Evolutionary conservation across 2,797 vertebrate genomes (phyloP).

Genomic region (Phalanger gymnotis): DNA sequence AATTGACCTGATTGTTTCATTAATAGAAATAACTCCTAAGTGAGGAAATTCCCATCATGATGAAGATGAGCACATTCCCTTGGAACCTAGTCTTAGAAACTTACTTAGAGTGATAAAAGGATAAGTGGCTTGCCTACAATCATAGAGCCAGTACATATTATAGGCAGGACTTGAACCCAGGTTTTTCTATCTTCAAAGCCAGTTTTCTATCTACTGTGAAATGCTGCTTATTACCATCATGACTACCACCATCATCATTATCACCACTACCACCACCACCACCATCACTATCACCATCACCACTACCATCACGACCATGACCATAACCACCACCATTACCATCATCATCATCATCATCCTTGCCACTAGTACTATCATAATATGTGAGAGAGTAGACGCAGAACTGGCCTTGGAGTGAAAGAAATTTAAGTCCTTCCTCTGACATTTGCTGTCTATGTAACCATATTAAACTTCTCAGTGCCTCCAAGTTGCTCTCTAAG

Average conservation of each 20-base stretch:
- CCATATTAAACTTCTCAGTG: not conserved
- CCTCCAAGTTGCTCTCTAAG: not conserved
- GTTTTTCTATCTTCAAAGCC: not conserved
- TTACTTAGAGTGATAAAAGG: not conserved
- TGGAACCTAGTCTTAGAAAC: not conserved
- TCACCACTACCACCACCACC: no score
- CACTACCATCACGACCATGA: no score
- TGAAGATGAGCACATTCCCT: not conserved
- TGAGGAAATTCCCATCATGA: not conserved
- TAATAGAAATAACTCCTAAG: not conserved
- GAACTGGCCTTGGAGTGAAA: not conserved
- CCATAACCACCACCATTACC: no score
- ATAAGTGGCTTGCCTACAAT: not conserved
- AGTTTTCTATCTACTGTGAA: not conserved
- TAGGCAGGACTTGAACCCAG: not conserved
- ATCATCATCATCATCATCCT: not conserved
- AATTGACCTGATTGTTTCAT: not conserved
- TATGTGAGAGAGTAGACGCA: not conserved
- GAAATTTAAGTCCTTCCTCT: not conserved
- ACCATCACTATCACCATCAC: not conserved
- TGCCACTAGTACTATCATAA: not conserved
- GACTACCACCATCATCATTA: no score
- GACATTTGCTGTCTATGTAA: not conserved
- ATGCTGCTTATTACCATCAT: not conserved
- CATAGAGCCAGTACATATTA: not conserved